Percentiles rank a stretch among this genome's conserved stretches.
phyloP scores from a whole-genome alignment of 2,797 vertebrate species.

The Apogon hyalosoma region DNA sequence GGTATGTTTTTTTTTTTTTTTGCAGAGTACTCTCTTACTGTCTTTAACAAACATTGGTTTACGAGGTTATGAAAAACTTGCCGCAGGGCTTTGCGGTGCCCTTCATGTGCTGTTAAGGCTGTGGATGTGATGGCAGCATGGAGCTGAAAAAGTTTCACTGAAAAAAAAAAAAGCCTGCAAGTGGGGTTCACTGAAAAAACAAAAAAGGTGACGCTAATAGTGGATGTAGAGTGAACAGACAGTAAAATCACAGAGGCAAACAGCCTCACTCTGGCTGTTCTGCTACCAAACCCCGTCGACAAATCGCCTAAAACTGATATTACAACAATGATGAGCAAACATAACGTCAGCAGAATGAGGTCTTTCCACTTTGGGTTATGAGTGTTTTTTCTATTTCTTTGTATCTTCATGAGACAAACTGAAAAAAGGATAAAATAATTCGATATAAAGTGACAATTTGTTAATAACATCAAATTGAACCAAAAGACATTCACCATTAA shows the following conservation, averaged over 20 bases:
- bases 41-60: slow-evolving; percentile 15
- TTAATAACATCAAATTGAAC: slow-evolving; percentile 74
- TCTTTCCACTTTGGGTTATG: slow-evolving; percentile 24
- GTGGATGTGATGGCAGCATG: slow-evolving; percentile 64
- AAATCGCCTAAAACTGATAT: slow-evolving; percentile 49
- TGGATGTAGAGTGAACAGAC: slow-evolving; percentile 27
- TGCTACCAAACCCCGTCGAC: slow-evolving; percentile 57
- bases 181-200: slow-evolving; percentile 38
- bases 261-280: slow-evolving; percentile 57
- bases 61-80: slow-evolving; percentile 6
- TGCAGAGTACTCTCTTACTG: slow-evolving; percentile 34
- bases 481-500: slow-evolving; percentile 86
- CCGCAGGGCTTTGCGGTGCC: slow-evolving; percentile 11
- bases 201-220: no score
- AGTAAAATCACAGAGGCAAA: slow-evolving; percentile 48
- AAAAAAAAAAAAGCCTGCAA: slow-evolving; percentile 26
- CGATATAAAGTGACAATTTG: slow-evolving; percentile 53
- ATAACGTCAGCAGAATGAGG: slow-evolving; percentile 20
- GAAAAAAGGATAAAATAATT: slow-evolving; percentile 56
- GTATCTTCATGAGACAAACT: slow-evolving; percentile 59
- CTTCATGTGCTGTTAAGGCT: slow-evolving; percentile 54
- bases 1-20: slow-evolving; percentile 53
- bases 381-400: slow-evolving; percentile 54
- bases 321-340: slow-evolving; percentile 35
- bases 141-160: slow-evolving; percentile 55